phyloP scores from a whole-genome alignment of 2,888 invertebrate species.

The Ophioninae sp. region DNA sequence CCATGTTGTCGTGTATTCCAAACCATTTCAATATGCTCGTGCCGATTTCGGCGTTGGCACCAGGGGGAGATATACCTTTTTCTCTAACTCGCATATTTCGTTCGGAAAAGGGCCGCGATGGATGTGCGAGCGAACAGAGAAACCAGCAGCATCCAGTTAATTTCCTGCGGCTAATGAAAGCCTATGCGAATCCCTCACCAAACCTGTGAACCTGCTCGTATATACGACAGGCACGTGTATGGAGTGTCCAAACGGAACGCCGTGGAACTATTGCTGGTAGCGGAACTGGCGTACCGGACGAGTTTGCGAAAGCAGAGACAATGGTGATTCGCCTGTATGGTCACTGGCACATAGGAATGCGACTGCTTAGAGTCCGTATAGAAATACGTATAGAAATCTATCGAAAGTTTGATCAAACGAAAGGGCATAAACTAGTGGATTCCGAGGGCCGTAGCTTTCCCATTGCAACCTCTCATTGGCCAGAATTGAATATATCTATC shows the following conservation, averaged over 20 bases:
- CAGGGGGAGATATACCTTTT: slow-evolving; percentile 37
- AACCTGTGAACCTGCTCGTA: slow-evolving; percentile 55
- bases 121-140: slow-evolving; percentile 41
- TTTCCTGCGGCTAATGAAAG: slow-evolving; percentile 80
- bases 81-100: slow-evolving; percentile 19
- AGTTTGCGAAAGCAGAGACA: slow-evolving; percentile 53
- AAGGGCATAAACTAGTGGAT: slow-evolving; percentile 1
- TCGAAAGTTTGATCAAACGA: neutral
- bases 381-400: neutral
- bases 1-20: neutral
- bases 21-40: slow-evolving; percentile 24
- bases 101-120: slow-evolving; percentile 28
- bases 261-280: slow-evolving; percentile 46
- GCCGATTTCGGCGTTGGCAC: slow-evolving; percentile 13
- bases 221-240: neutral
- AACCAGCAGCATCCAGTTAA: slow-evolving; percentile 74
- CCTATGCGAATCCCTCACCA: slow-evolving; percentile 55
- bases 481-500: neutral
- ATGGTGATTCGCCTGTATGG: slow-evolving; percentile 41
- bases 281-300: slow-evolving; percentile 29
- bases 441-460: neutral
- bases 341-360: slow-evolving; percentile 35
- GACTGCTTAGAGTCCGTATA: slow-evolving; percentile 11
- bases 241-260: slow-evolving; percentile 16
- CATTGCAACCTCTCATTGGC: neutral